Conservation (phyloP, 64 coral and sea anemone genomes). For the Montipora cactus region DNA sequence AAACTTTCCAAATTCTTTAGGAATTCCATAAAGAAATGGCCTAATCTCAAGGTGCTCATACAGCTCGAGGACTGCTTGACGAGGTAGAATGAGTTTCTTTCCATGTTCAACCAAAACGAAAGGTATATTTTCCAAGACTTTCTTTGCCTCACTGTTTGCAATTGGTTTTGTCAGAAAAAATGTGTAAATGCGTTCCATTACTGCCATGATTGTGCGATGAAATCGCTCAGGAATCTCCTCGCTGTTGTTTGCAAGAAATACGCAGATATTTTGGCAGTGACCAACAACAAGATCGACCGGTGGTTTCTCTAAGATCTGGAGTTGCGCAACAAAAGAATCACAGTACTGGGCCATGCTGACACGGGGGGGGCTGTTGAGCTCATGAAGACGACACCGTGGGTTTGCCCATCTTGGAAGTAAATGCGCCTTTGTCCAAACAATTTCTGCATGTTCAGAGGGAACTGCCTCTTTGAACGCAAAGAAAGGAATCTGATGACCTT, state of each 20-base stretch:
- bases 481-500: conserved; percentile 3
- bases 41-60: neutral
- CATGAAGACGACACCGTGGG: neutral
- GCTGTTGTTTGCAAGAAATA: neutral
- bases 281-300: neutral
- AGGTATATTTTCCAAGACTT: conserved; percentile 1
- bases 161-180: neutral
- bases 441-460: neutral
- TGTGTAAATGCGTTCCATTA: conserved; percentile 46
- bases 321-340: neutral
- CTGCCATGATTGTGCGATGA: neutral
- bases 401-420: conserved; percentile 7
- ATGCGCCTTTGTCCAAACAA: neutral
- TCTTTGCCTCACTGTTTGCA: neutral
- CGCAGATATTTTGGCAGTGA: neutral
- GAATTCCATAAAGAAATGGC: neutral
- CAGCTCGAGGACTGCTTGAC: neutral
- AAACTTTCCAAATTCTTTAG: too few relatives aligned
- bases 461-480: neutral
- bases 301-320: neutral
- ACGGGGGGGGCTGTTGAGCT: neutral
- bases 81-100: neutral
- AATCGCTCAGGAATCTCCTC: neutral
- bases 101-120: conserved; percentile 34
- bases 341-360: neutral